Percentiles rank a stretch among this genome's conserved stretches.
phyloP scores from a whole-genome alignment of 2,797 vertebrate genomes.

The Columba guinea region DNA sequence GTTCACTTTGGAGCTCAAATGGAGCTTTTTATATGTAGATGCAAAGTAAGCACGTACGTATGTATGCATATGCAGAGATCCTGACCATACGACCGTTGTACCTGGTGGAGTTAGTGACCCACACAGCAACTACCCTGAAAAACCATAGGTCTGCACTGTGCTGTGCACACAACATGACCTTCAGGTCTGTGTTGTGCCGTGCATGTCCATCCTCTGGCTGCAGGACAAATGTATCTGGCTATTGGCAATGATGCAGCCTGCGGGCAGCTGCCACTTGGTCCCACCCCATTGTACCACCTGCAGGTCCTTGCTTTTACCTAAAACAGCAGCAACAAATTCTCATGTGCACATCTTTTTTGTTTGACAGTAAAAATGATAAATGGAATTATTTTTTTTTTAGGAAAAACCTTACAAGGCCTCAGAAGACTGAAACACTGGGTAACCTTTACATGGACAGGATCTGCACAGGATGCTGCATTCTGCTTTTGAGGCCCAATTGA shows the following conservation, averaged over 20 bases:
- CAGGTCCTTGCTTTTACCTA: not conserved
- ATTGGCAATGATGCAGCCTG: not conserved
- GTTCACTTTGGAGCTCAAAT: not conserved
- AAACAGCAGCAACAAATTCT: not conserved
- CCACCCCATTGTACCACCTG: not conserved
- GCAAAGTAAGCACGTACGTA: not conserved
- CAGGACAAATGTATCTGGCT: not conserved
- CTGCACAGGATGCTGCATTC: not conserved
- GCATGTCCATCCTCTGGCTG: not conserved
- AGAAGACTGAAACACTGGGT: not conserved
- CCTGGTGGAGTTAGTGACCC: not conserved
- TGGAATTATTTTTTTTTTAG: not conserved
- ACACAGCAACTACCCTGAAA: not conserved
- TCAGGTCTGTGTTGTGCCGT: not conserved
- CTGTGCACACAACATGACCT: not conserved
- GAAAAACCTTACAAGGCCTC: not conserved
- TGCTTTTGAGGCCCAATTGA: not conserved
- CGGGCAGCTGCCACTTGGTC: not conserved
- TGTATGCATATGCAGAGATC: not conserved
- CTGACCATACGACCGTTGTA: not conserved
- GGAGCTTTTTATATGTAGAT: not conserved
- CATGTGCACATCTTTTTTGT: accelerated
- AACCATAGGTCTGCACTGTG: not conserved
- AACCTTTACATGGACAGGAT: not conserved
- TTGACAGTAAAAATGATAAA: not conserved